phyloP scores from a whole-genome alignment of 2,888 invertebrate species.

The Brachyptera risi region DNA sequence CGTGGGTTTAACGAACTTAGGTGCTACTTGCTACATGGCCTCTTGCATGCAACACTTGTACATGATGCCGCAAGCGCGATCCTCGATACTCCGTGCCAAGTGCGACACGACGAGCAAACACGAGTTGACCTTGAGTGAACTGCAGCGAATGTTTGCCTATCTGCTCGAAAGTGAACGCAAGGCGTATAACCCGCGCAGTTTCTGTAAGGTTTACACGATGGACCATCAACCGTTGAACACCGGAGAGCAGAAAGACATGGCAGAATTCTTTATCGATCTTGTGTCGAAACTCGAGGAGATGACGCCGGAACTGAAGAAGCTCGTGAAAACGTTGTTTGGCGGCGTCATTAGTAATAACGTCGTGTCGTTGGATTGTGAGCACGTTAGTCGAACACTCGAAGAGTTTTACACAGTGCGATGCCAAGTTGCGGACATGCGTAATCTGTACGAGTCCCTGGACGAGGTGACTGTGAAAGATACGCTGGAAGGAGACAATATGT shows the following conservation, averaged over 20 bases:
- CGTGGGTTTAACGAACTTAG: slow-evolving; percentile 90
- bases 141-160: slow-evolving; percentile 95
- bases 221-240: slow-evolving; percentile 94
- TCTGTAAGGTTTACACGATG: slow-evolving; percentile 96
- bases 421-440: slow-evolving; percentile 95
- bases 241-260: slow-evolving; percentile 97
- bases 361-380: slow-evolving; percentile 90
- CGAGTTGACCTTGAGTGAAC: slow-evolving; percentile 74
- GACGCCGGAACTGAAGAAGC: slow-evolving; percentile 82
- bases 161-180: slow-evolving; percentile 90
- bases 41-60: slow-evolving; percentile 95
- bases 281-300: slow-evolving; percentile 95
- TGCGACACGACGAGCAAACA: slow-evolving; percentile 71
- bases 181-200: slow-evolving; percentile 91
- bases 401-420: slow-evolving; percentile 96
- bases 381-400: slow-evolving; percentile 90
- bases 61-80: slow-evolving; percentile 93
- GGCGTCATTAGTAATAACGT: slow-evolving; percentile 94
- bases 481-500: slow-evolving; percentile 95
- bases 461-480: slow-evolving; percentile 98
- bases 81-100: slow-evolving; percentile 75
- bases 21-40: slow-evolving; percentile 97
- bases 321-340: slow-evolving; percentile 88
- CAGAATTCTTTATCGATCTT: slow-evolving; percentile 94
- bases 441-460: slow-evolving; percentile 89